Evolutionary conservation across 2,888 invertebrate species (phyloP).

Genomic region (Oxyscelio sp.): DNA sequence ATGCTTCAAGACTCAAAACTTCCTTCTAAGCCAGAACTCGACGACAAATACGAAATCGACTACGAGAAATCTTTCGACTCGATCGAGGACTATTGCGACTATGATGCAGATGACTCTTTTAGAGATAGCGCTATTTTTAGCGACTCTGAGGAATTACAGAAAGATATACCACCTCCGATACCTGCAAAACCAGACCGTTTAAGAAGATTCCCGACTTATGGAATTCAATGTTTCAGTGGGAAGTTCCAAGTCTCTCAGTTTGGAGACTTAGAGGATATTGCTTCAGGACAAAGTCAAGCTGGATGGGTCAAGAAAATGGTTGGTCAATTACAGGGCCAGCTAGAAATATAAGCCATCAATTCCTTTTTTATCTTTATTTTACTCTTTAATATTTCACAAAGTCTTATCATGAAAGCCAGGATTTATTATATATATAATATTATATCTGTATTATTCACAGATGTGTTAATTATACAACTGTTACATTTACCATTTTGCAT

Average conservation of each 20-base stretch:
- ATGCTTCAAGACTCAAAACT: constrained; percentile 47
- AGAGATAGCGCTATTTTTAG: constrained; percentile 96
- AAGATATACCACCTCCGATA: constrained; percentile 84
- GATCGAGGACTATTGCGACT: constrained; percentile 92
- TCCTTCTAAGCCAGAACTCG: constrained; percentile 11
- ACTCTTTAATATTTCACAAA: too few species aligned
- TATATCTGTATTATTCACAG: too few species aligned
- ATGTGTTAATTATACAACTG: too few species aligned
- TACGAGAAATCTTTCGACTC: constrained; percentile 94
- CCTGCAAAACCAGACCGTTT: constrained; percentile 83
- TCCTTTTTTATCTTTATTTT: too few species aligned
- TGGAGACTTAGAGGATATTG: constrained; percentile 83
- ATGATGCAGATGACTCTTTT: constrained; percentile 91
- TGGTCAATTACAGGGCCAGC: constrained; percentile 86
- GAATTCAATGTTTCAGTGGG: constrained; percentile 33
- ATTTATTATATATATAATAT: too few species aligned
- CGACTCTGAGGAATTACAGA: constrained; percentile 91
- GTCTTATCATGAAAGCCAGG: too few species aligned
- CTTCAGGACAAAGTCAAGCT: constrained; percentile 86
- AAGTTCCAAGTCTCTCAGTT: constrained; percentile 24
- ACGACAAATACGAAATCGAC: constrained; percentile 91
- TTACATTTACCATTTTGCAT: too few species aligned
- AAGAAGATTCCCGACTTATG: constrained; percentile 69
- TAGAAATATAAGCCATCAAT: too few species aligned
- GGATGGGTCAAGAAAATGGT: constrained; percentile 88